Evolutionary conservation across 2,797 vertebrate genomes (phyloP), one percentile per base, ranked within the genome.

Genomic region (Rhinichthys osculus): DNA sequence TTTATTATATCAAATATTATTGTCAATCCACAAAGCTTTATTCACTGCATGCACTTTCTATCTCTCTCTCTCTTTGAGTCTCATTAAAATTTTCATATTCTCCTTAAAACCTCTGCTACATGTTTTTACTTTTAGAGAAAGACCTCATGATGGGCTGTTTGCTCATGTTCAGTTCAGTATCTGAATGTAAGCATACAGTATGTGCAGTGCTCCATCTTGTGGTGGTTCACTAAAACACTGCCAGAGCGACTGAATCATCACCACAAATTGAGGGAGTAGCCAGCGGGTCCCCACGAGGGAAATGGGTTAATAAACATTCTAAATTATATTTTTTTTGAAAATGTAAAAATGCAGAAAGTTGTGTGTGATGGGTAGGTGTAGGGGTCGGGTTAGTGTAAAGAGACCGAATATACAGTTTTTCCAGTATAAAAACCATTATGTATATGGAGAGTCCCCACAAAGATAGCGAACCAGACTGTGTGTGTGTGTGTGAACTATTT

Each of bases 141-240:
- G 5, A 3, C 40, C 38, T 44, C 27, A 64, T 19, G 17, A 71
- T 71, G n/a, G 17, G 52, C 70, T 44, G 47, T 52, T 82, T 72
- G 10, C 10, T 35, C 5, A 30, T 62, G 38, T 82, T 27, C 19
- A 50, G 52, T 44, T 54, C 38, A 83, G 70, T 19, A 9, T 44
- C 3, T 82, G 35, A 23, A 72, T 33, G 4, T 23, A 16, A 33
- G n/a, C 9, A 82, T 59, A 59, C 52, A 78, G 52, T 73, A 73
- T 83, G 82, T 42, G 33, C 21, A 54, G 66, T 83, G 84, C 85
- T 80, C 87, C 86, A 86, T 82, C 87, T 88, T 83, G 87, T 88
- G 86, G 85, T 87, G 40, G 17, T 21, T 88, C 1, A 21, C 44
- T n/a, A n/a, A 40, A 81, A 50, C 70, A 67, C 17, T 59, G 16